Percentiles rank a stretch among this genome's conserved stretches.
Evolutionary conservation across 2,888 invertebrate species (phyloP).

Genomic region (Eupithecia centaureata): DNA sequence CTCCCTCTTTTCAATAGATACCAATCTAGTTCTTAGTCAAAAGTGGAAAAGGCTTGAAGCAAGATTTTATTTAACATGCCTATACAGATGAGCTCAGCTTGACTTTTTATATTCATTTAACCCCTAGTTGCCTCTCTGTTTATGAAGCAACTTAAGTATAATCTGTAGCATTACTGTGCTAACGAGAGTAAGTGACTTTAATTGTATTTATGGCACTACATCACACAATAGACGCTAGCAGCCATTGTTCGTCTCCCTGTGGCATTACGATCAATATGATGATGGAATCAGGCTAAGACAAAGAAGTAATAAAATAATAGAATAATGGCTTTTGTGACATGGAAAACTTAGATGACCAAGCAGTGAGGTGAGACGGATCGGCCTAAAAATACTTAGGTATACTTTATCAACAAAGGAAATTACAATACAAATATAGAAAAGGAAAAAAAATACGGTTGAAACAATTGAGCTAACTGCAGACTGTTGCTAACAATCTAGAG

Average conservation of each 20-base stretch:
- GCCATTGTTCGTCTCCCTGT: slow-evolving; percentile 47
- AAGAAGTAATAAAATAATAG: neutral
- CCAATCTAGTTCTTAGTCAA: neutral
- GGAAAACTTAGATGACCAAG: neutral
- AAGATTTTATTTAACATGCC: neutral
- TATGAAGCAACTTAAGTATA: slow-evolving; percentile 25
- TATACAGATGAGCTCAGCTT: neutral
- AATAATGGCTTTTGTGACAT: neutral
- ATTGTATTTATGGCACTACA: slow-evolving; percentile 79
- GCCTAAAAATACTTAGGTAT: neutral
- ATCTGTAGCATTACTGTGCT: slow-evolving; percentile 61
- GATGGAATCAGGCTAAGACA: slow-evolving; percentile 12
- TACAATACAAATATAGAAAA: no score
- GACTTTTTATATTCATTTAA: neutral
- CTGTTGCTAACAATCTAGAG: no score
- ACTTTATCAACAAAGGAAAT: no score
- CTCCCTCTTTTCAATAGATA: neutral
- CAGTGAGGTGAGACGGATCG: neutral
- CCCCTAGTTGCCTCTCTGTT: slow-evolving; percentile 19
- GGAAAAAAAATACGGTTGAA: no score
- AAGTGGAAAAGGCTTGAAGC: neutral
- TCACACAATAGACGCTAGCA: slow-evolving; percentile 66
- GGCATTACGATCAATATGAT: slow-evolving; percentile 36
- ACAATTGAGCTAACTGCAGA: no score
- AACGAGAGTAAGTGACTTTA: slow-evolving; percentile 82